Percentiles rank a stretch among this genome's conserved stretches.
These are phyloP conservation scores for Phoenoteleia sp. DNA, from an alignment of 2,888 invertebrate genomes.

Conservation along the genomic window DNA sequence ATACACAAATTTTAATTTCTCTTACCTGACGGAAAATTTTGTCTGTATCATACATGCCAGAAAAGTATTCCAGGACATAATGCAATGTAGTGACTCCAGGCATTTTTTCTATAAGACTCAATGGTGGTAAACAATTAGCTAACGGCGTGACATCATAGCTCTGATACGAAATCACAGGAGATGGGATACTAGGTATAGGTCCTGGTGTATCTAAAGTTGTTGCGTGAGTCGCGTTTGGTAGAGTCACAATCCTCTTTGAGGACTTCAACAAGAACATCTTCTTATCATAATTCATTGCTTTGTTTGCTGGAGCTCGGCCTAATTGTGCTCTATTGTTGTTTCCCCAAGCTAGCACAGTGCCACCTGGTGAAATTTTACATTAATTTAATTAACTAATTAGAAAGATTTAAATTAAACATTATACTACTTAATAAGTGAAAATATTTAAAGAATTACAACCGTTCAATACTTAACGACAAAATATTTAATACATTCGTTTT, in stretches of 20 bases:
- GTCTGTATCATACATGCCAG: constrained; percentile 82
- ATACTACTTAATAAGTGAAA: too few species aligned
- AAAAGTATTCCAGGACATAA: constrained; percentile 86
- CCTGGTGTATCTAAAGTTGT: constrained; percentile 85
- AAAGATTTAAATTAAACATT: too few species aligned
- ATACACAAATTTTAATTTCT: constrained; percentile 6
- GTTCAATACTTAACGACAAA: too few species aligned
- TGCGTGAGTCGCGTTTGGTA: constrained; percentile 87
- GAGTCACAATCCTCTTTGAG: constrained; percentile 91
- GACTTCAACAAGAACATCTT: constrained; percentile 90
- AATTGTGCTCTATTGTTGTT: constrained; percentile 90
- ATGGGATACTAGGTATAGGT: constrained; percentile 86
- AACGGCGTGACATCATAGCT: constrained; percentile 83
- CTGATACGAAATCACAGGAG: constrained; percentile 85
- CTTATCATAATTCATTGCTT: constrained; percentile 87
- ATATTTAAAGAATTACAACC: too few species aligned
- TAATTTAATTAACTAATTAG: too few species aligned
- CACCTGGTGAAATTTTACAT: constrained; percentile 81
- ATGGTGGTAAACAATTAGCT: constrained; percentile 80
- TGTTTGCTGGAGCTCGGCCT: constrained; percentile 88
- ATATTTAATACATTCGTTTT: too few species aligned
- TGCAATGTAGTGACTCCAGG: constrained; percentile 85
- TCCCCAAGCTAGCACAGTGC: constrained; percentile 92
- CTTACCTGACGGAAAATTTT: constrained; percentile 59
- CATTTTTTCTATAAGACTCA: constrained; percentile 83